Evolutionary conservation across 2,797 vertebrate species (phyloP).

Genomic region (Rhinella marina): DNA sequence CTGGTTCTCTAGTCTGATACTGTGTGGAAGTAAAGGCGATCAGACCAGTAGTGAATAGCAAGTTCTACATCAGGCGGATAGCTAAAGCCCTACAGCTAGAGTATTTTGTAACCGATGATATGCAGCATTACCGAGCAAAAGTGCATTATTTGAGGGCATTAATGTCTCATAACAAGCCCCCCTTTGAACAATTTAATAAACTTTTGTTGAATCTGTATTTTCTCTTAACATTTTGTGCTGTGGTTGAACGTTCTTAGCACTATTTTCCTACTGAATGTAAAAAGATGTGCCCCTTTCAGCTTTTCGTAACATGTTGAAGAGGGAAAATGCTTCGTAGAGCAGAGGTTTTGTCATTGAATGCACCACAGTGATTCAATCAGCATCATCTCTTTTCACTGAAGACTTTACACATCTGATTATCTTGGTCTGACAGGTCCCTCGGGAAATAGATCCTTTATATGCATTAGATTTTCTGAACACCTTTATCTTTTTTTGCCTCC

Average conservation of each 20-base stretch:
- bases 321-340: constrained; percentile 36
- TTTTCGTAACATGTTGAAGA: constrained; percentile 29
- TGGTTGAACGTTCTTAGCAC: not conserved
- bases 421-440: constrained; percentile 54
- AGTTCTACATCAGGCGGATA: not conserved
- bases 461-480: constrained; percentile 48
- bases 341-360: constrained; percentile 33
- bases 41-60: not conserved
- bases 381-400: constrained; percentile 44
- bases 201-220: constrained; percentile 17
- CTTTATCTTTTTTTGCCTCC: constrained; percentile 41
- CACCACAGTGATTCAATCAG: constrained; percentile 41
- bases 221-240: not conserved
- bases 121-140: not conserved
- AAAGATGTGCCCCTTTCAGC: constrained; percentile 19
- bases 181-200: constrained; percentile 13
- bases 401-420: constrained; percentile 57
- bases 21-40: not conserved
- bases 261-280: constrained; percentile 25
- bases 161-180: constrained; percentile 7
- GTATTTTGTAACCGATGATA: not conserved
- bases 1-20: too few species aligned
- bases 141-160: not conserved
- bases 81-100: constrained; percentile 8
- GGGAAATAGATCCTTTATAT: constrained; percentile 54